Evolutionary conservation across 2,888 invertebrate genomes (phyloP).

Genomic region (Stictocephala bisonia): DNA sequence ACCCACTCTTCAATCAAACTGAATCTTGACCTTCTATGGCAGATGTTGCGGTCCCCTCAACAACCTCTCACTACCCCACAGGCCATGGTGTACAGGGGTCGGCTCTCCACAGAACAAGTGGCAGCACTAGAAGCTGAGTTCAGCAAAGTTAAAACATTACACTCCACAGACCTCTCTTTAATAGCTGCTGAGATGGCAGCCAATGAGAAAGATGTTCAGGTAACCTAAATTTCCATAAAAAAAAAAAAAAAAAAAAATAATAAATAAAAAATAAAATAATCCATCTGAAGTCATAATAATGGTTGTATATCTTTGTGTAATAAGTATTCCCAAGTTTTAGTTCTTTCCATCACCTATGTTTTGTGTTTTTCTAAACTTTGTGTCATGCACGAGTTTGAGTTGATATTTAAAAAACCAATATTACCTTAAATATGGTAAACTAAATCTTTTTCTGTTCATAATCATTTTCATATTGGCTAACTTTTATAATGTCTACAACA

Average conservation of each 20-base stretch:
- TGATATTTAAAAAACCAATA: too few species aligned
- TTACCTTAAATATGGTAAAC: too few species aligned
- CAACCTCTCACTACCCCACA: neutral
- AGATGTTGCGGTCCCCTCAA: conserved; percentile 42
- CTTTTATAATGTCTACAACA: too few species aligned
- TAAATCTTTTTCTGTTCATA: too few species aligned
- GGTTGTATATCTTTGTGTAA: neutral
- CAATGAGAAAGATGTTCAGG: conserved; percentile 64
- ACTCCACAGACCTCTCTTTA: conserved; percentile 64
- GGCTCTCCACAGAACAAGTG: conserved; percentile 62
- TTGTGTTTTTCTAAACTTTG: too few species aligned
- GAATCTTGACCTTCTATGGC: neutral
- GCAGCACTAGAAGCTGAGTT: conserved; percentile 64
- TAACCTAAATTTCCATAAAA: conserved; percentile 52
- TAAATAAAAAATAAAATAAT: neutral
- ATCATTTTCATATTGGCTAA: too few species aligned
- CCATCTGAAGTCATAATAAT: neutral
- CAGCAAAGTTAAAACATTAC: conserved; percentile 64
- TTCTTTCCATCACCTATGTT: too few species aligned
- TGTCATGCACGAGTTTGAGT: too few species aligned
- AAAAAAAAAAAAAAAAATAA: neutral
- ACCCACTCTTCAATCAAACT: too few species aligned
- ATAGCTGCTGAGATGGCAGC: conserved; percentile 66
- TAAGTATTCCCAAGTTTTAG: too few species aligned
- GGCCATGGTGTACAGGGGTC: conserved; percentile 30